These are phyloP conservation scores for Drosophila willistoni DNA, from an alignment of 1,140 invertebrate species.

Conservation along the genomic window DNA sequence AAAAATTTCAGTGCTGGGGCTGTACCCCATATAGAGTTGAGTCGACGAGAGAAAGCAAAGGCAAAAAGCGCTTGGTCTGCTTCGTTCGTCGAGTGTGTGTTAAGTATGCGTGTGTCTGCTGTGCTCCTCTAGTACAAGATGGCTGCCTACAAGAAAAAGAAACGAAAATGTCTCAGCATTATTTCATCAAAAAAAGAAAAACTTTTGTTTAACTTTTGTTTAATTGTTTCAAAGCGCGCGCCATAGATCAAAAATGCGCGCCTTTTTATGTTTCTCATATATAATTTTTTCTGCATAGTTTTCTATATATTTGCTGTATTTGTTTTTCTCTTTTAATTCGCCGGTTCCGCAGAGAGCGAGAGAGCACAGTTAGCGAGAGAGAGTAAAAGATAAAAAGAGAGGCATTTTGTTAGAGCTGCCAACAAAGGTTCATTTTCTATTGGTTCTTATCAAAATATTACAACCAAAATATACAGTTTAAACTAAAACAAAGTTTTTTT, in stretches of 20 bases:
- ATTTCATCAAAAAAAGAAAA: not conserved
- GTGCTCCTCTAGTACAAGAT: slow-evolving; percentile 34
- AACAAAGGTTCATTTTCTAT: not conserved
- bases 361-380: slow-evolving; percentile 7
- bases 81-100: slow-evolving; percentile 40
- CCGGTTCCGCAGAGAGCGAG: slow-evolving; percentile 40
- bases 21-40: slow-evolving; percentile 12
- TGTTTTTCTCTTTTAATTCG: slow-evolving; percentile 70
- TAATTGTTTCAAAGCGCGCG: slow-evolving; percentile 24
- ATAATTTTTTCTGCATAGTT: slow-evolving; percentile 55
- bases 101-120: slow-evolving; percentile 28
- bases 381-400: not conserved
- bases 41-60: slow-evolving; percentile 15
- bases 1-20: slow-evolving; percentile 9
- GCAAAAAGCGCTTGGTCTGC: slow-evolving; percentile 10
- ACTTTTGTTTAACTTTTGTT: slow-evolving; percentile 22
- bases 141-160: slow-evolving; percentile 22
- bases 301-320: slow-evolving; percentile 63
- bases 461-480: not conserved
- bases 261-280: slow-evolving; percentile 46
- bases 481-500: too few relatives aligned
- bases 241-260: slow-evolving; percentile 47
- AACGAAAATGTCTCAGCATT: not conserved
- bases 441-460: not conserved
- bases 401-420: not conserved